phyloP scores from a whole-genome alignment of 53 echinoderm and acorn worm species.

The Holothuria leucospilota region DNA sequence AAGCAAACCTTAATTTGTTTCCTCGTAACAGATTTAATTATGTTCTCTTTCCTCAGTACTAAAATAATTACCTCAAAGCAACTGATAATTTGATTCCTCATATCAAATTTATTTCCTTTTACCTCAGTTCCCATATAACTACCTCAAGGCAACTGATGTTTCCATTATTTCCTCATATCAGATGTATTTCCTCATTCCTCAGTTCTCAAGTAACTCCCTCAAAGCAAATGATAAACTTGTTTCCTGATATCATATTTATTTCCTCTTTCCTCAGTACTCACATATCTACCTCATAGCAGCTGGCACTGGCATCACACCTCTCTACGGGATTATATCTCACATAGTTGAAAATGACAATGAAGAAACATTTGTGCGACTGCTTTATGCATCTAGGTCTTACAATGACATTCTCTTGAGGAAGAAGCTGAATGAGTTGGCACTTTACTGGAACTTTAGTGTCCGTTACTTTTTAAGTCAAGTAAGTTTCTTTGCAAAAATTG shows the following conservation, averaged over 20 bases:
- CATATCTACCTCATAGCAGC: constrained; percentile 83
- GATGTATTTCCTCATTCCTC: constrained; percentile 1
- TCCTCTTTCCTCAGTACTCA: constrained; percentile 49
- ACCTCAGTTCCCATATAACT: constrained; percentile 58
- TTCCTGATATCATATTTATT: neutral
- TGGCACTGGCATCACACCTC: constrained; percentile 94
- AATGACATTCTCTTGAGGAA: constrained; percentile 76
- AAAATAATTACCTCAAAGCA: too few species aligned
- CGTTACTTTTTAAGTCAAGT: constrained; percentile 79
- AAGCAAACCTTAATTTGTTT: too few species aligned
- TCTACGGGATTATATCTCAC: constrained; percentile 86
- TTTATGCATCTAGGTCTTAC: constrained; percentile 75
- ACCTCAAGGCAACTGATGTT: constrained; percentile 74
- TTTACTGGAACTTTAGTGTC: constrained; percentile 87
- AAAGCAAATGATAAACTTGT: constrained; percentile 64
- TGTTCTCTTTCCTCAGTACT: neutral
- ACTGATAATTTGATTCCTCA: too few species aligned
- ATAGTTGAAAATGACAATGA: constrained; percentile 82
- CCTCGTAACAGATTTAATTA: too few species aligned
- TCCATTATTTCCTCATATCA: neutral
- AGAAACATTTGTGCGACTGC: constrained; percentile 77
- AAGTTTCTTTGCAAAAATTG: constrained; percentile 85
- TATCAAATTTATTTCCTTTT: neutral
- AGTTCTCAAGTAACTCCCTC: constrained; percentile 62
- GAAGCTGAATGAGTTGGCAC: constrained; percentile 75